Evolutionary conservation across 2,113 vertebrate genomes (phyloP), one percentile per base, ranked within the genome.

Genomic region (Serilophus lunatus): DNA sequence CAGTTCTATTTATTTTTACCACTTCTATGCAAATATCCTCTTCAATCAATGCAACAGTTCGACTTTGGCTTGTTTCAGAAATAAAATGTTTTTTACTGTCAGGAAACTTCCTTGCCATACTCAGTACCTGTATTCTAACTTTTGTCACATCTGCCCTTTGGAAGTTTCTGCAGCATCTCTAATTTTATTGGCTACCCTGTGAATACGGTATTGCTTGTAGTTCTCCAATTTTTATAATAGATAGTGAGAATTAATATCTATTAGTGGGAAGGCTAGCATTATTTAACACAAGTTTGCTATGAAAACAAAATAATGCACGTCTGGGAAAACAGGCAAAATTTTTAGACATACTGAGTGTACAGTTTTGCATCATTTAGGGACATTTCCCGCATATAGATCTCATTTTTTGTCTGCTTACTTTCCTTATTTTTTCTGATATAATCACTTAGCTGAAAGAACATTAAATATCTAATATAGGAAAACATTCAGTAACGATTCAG

Each of bases 31-130:
- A 84, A 78, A n/a, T 47, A 72, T 20, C 12, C 33, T 81, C 57
- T 93, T 95, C 77, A 82, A 85, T 93, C 61, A 89, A 25, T 45
- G 36, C 57, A 85, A 75, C 36, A 51, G 86, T 65, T 89, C 79
- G 22, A 84, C 60, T 88, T 78, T 1, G 1, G 1, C 2, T n/a
- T 69, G n/a, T 85, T 75, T 72, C 57, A 87, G 33, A 45, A 68
- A 56, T 47, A 53, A 75, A 86, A 57, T 35, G 13, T 0, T 53
- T 90, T 82, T 71, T 82, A 42, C 53, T 76, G 31, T 64, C 44
- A 63, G 36, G 24, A 87, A 85, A 38, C 4, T 68, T 90, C 33
- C 28, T 59, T 83, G 64, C 19, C 29, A 38, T 7, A 25, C 10
- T 79, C 38, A 31, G 23, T 36, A 64, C 56, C 29, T 75, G 12